phyloP scores from a whole-genome alignment of 2,888 invertebrate genomes.

The Drosophila meridiana region DNA sequence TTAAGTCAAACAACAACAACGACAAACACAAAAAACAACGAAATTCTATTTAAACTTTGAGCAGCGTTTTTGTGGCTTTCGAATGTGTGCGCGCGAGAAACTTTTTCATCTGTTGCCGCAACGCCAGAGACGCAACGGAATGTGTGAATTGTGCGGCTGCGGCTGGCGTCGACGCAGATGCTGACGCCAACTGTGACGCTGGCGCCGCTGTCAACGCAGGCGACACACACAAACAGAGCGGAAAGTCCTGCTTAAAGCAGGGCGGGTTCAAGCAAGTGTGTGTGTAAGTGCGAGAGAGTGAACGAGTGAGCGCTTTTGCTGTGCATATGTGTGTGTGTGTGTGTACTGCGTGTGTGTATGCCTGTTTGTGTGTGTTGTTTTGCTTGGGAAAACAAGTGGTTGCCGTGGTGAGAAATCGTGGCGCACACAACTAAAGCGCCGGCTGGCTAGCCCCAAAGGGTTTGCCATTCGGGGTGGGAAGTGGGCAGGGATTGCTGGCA shows the following conservation, averaged over 20 bases:
- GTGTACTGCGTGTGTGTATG: constrained; percentile 9
- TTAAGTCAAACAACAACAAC: neutral
- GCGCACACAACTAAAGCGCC: constrained; percentile 53
- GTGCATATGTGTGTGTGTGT: constrained; percentile 16
- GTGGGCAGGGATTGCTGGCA: constrained; percentile 12
- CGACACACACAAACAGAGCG: constrained; percentile 49
- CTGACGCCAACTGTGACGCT: constrained; percentile 6
- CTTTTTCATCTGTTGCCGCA: constrained; percentile 77
- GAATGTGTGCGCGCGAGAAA: constrained; percentile 60
- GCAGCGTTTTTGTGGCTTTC: constrained; percentile 18
- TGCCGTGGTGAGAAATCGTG: constrained; percentile 80
- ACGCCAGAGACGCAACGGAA: constrained; percentile 54
- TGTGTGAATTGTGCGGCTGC: constrained; percentile 48
- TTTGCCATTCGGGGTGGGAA: neutral
- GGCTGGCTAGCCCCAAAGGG: constrained; percentile 20
- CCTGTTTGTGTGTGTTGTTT: constrained; percentile 69
- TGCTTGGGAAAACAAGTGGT: constrained; percentile 84
- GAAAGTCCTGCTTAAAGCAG: constrained; percentile 50
- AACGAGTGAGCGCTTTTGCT: constrained; percentile 27
- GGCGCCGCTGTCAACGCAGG: constrained; percentile 20
- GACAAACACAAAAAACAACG: constrained; percentile 10
- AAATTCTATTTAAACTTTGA: constrained; percentile 25
- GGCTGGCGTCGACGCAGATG: constrained; percentile 42
- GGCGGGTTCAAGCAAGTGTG: constrained; percentile 13
- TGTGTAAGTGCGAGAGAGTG: constrained; percentile 11